Evolutionary conservation across 2,888 invertebrate species (phyloP).

Genomic region (Lottia gigantea): DNA sequence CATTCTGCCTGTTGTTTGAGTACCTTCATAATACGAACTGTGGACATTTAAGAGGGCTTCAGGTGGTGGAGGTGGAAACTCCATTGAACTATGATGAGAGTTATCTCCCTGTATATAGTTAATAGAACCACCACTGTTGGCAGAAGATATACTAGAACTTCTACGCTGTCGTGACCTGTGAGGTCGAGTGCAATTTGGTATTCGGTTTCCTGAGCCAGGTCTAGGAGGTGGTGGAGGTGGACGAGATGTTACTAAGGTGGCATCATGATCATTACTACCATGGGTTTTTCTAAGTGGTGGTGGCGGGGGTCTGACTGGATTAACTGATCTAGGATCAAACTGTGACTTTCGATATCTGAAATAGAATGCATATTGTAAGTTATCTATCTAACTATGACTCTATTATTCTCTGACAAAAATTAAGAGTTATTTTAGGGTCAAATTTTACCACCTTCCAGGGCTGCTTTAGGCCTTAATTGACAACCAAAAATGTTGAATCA

Average conservation of each 20-base stretch:
- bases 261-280: conserved; percentile 26
- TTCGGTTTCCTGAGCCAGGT: conserved; percentile 9
- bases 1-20: conserved; percentile 6
- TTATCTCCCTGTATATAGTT: conserved; percentile 19
- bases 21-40: conserved; percentile 35
- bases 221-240: conserved; percentile 43
- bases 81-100: conserved; percentile 23
- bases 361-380: not conserved
- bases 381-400: not conserved
- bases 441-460: not conserved
- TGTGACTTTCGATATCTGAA: conserved; percentile 13
- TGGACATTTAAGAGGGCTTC: conserved; percentile 36
- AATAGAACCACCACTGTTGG: conserved; percentile 29
- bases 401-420: no score
- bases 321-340: conserved; percentile 4
- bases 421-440: not conserved
- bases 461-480: no score
- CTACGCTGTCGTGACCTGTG: conserved; percentile 21
- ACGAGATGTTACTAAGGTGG: conserved; percentile 33
- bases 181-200: conserved; percentile 24
- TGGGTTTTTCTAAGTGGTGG: conserved; percentile 2
- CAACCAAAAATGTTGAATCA: no score
- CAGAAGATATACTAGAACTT: conserved; percentile 13
- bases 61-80: conserved; percentile 24
- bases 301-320: not conserved